Base-by-base conservation (phyloP, 2,888 invertebrate genomes). In the Cheilosia variabilis region DNA sequence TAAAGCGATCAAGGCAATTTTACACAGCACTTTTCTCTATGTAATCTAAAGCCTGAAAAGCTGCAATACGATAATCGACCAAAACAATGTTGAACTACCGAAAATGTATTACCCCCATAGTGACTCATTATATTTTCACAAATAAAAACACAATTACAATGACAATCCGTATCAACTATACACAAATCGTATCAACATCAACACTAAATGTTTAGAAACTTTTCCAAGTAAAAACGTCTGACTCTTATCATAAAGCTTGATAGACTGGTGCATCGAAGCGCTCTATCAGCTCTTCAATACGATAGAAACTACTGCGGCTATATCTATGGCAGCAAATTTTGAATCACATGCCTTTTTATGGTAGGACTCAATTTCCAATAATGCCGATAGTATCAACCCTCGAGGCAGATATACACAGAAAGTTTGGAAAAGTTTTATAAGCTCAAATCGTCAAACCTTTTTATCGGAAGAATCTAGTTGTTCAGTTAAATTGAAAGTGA, bases 401-500 rank as follows among this genome's bases (percentile, higher is more conserved):
- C 17, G 19, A 37, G 24, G 50, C 34, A 41, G 50, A 75, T 57
- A 75, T 57, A 75, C 50, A 37, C 47, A 57, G 2, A 75, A 71
- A 69, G 24, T 55, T 45, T 68, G n/a, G n/a, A 19, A 27, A 57
- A 57, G 31, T 45, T 13, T 17, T 5, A 4, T 27, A 17, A 17
- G 27, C 27, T 45, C 31, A 19, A 53, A 45, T 45, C 31, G 62
- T 53, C 63, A 34, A 69, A 13, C 43, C 2, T 41, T 22, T 53
- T 63, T 68, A 63, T 55, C 73, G 19, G 31, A 50, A 31, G 50
- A n/a, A 75, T 58, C 58, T 47, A 19, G 24, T 50, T 27, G 50
- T 50, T 81, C 69, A 76, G 81, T 76, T 57, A 52, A 43, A 22
- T 76, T 63, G n/a, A 57, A 27, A 63, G 22, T 19, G 63, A 34